Evolutionary conservation across 2,113 vertebrate species (phyloP), one percentile per base, ranked within the genome.

Genomic region (Synchiropus splendidus): DNA sequence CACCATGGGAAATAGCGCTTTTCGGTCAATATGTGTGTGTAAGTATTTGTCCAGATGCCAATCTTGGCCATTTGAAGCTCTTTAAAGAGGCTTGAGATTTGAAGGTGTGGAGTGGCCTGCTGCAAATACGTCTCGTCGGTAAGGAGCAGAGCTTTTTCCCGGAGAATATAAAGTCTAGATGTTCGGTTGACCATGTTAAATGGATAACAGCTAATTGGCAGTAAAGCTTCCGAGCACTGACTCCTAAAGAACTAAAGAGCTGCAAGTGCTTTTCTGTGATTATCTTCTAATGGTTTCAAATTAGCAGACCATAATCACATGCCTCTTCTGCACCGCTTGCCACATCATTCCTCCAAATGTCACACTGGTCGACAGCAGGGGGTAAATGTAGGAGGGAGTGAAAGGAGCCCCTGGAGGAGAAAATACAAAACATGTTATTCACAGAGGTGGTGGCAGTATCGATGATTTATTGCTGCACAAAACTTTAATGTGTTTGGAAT

Each of bases 251-350:
- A 61, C 62, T 54, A 52, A 63, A 60, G 67, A 57, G 51, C 66
- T 59, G 42, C 31, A 30, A 73, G 49, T 58, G 61, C 58, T 75
- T 72, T 65, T 48, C 64, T 31, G 45, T 67, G 58, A 73, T 79
- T 79, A 64, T 73, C 54, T 54, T 45, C 57, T 70, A 72, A 73
- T 75, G 69, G 68, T 60, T 67, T 62, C 45, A 80, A 72, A 77
- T 77, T 64, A 69, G 61, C 58, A 37, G 37, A 67, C 44, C 56
- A 46, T 71, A 72, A 75, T 66, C 41, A 27, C 42, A 61, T 36
- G 18, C 54, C 45, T 60, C 61, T 42, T 31, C 52, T 44, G 11
- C 55, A 38, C 41, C 43, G 6, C 11, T 45, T 45, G 52, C 57
- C 34, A 61, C 59, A 63, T 73, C 66, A 51, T 40, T 64, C 33